phyloP scores from a whole-genome alignment of 2,888 invertebrate species.

The Pandemis corylana region DNA sequence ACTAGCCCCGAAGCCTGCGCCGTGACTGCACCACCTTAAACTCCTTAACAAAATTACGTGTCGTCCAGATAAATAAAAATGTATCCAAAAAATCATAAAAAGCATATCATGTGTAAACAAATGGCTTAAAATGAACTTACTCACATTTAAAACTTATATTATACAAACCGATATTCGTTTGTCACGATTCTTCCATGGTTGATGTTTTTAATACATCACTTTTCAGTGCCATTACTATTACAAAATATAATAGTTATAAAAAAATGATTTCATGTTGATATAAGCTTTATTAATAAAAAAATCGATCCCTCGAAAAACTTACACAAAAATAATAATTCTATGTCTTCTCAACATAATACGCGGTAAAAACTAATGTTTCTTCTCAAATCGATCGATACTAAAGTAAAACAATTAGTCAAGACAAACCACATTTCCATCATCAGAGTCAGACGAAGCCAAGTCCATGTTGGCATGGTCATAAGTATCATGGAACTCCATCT shows the following conservation, averaged over 20 bases:
- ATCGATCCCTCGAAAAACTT: conserved; percentile 34
- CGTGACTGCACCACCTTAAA: conserved; percentile 26
- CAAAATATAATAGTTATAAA: not conserved
- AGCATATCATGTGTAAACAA: not conserved
- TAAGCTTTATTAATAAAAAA: conserved; percentile 30
- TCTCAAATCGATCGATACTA: not conserved
- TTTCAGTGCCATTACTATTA: not conserved
- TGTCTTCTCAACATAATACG: not conserved
- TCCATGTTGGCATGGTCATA: conserved; percentile 77
- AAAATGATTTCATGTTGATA: not conserved
- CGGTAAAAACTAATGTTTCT: not conserved
- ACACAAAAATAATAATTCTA: conserved; percentile 11
- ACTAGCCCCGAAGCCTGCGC: not conserved
- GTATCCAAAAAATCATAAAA: not conserved
- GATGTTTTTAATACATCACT: not conserved
- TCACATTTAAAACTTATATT: not conserved
- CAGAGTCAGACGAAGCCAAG: conserved; percentile 59
- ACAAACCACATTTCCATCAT: conserved; percentile 55
- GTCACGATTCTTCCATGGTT: not conserved
- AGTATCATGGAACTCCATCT: conserved; percentile 63
- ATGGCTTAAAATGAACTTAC: conserved; percentile 19
- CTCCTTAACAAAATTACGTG: conserved; percentile 29
- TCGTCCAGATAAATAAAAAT: conserved; percentile 21
- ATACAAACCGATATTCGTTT: not conserved
- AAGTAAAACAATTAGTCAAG: conserved; percentile 43